phyloP scores from a whole-genome alignment of 2,797 vertebrate genomes.

The Siniperca obscura region DNA sequence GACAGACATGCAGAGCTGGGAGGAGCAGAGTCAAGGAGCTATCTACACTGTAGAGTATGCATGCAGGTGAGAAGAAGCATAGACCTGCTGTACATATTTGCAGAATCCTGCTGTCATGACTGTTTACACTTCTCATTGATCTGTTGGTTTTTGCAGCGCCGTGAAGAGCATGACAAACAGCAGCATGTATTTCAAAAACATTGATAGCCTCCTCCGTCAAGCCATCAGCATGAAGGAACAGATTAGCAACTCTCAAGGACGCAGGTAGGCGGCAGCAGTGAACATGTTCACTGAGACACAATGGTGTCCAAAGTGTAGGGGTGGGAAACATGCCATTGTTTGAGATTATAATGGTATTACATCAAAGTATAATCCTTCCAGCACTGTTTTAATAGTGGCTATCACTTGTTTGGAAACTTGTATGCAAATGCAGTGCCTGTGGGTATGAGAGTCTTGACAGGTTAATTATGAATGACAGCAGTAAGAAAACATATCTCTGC shows the following conservation, averaged over 20 bases:
- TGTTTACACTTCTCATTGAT: neutral
- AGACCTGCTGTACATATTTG: neutral
- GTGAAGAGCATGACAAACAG: conserved; percentile 97
- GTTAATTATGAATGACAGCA: neutral
- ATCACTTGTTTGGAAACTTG: neutral
- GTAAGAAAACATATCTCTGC: no score
- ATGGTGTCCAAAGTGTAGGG: neutral
- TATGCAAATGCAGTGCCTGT: neutral
- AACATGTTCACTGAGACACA: conserved; percentile 18
- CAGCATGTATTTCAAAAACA: conserved; percentile 93
- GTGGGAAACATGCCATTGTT: neutral
- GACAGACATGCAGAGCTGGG: conserved; percentile 99
- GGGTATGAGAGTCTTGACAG: neutral
- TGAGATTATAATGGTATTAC: neutral
- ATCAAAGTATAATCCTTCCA: neutral
- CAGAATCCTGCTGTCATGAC: neutral
- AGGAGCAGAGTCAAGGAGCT: conserved; percentile 98
- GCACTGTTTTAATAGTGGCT: neutral
- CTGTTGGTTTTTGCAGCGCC: conserved; percentile 84
- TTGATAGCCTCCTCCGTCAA: conserved; percentile 92
- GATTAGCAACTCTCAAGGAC: conserved; percentile 88
- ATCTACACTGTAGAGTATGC: conserved; percentile 97
- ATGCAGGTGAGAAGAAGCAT: conserved; percentile 87
- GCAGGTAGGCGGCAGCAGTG: conserved; percentile 87
- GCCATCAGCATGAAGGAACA: conserved; percentile 92